phyloP scores from a whole-genome alignment of 2,113 vertebrate genomes.

The Vidua macroura region DNA sequence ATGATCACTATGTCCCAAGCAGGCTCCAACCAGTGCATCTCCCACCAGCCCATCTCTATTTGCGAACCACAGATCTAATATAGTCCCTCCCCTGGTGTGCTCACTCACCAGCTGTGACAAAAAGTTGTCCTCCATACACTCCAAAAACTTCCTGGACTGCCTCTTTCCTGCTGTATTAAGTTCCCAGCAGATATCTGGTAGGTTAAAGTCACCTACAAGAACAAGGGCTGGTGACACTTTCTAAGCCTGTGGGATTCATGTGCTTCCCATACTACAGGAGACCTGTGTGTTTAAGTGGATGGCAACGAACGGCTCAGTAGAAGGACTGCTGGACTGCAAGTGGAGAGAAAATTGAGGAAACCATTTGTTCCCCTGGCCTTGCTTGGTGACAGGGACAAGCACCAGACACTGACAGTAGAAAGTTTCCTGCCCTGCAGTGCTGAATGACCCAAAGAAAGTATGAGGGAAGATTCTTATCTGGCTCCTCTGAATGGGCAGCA shows the following conservation, averaged over 20 bases:
- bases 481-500: neutral
- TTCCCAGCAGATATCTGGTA: neutral
- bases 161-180: neutral
- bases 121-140: neutral
- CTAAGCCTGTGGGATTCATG: neutral
- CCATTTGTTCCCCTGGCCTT: neutral
- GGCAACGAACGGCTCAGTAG: rapidly evolving
- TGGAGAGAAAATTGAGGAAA: neutral
- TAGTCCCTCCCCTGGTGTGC: neutral
- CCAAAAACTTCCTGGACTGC: neutral
- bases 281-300: neutral
- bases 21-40: neutral
- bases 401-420: neutral
- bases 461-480: neutral
- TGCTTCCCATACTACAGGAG: neutral
- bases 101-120: neutral
- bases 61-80: neutral
- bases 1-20: neutral
- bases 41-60: neutral
- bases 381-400: neutral
- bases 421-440: neutral
- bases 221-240: neutral
- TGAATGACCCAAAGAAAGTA: neutral
- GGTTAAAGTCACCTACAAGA: neutral
- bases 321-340: neutral